These are phyloP conservation scores for Heterodera filipjevi DNA, from an alignment of 2,888 invertebrate genomes.

Conservation along the genomic window DNA sequence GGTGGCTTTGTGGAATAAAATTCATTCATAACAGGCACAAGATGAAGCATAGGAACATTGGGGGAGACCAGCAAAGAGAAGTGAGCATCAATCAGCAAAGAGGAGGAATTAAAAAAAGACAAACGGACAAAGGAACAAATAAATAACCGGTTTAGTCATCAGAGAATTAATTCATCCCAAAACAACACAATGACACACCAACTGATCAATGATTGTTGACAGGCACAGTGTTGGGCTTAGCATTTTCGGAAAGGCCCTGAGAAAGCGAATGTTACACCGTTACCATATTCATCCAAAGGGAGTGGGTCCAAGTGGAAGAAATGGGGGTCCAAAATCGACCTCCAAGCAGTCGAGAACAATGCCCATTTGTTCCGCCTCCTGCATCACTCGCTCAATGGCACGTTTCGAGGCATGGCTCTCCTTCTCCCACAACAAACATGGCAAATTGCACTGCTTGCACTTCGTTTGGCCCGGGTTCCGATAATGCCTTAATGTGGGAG, in stretches of 20 bases:
- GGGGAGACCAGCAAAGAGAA: neutral
- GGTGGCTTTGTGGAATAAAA: neutral
- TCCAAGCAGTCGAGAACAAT: neutral
- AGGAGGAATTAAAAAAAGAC: no score
- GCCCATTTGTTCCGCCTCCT: conserved; percentile 25
- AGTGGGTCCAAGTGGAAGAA: no score
- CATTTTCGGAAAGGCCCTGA: neutral
- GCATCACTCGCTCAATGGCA: conserved; percentile 15
- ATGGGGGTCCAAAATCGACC: neutral
- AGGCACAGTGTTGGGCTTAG: neutral
- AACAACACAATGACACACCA: neutral
- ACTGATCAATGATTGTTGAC: no score
- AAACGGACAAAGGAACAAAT: neutral
- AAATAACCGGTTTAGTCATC: neutral
- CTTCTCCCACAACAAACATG: conserved; percentile 39
- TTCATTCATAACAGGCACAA: neutral
- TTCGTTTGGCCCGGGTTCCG: conserved; percentile 29
- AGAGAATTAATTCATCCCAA: neutral
- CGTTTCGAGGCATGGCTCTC: conserved; percentile 22
- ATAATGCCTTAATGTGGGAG: conserved; percentile 36
- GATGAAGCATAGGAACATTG: neutral
- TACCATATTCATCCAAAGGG: neutral
- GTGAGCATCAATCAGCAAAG: neutral
- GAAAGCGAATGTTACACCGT: neutral
- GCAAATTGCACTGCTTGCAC: conserved; percentile 36